These are phyloP conservation scores for Salticus scenicus DNA, from an alignment of 2,888 invertebrate species.

Conservation along the genomic window DNA sequence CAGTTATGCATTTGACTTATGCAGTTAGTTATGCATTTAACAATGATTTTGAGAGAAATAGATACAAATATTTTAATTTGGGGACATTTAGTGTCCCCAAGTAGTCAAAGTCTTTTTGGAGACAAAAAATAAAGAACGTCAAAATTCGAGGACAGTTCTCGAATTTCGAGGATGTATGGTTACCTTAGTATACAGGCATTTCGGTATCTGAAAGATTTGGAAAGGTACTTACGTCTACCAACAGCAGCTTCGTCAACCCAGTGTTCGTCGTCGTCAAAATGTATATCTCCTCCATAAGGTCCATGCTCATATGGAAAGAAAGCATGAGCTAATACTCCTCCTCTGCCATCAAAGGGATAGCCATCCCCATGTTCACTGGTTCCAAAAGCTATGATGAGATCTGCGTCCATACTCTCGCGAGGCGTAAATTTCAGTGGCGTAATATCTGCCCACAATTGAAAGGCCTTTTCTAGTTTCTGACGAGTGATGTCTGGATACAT, in stretches of 20 bases:
- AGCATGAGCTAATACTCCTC: constrained; percentile 86
- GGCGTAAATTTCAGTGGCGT: constrained; percentile 79
- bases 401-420: constrained; percentile 79
- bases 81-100: too few relatives aligned
- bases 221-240: constrained; percentile 19
- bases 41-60: too few relatives aligned
- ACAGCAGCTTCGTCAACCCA: constrained; percentile 80
- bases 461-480: constrained; percentile 80
- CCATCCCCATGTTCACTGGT: constrained; percentile 83
- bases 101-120: too few relatives aligned
- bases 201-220: too few relatives aligned
- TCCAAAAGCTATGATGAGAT: constrained; percentile 85
- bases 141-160: too few relatives aligned
- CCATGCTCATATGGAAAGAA: constrained; percentile 85
- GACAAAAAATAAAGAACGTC: too few relatives aligned
- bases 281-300: constrained; percentile 82
- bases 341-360: constrained; percentile 85
- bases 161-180: too few relatives aligned
- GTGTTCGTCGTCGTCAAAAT: constrained; percentile 87
- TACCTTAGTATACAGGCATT: too few relatives aligned
- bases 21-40: too few relatives aligned
- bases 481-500: constrained; percentile 79
- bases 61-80: too few relatives aligned
- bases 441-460: constrained; percentile 83
- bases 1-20: too few relatives aligned